Evolutionary conservation across 2,797 vertebrate genomes (phyloP), one percentile per base, ranked within the genome.

Genomic region (Naso thynnoides): DNA sequence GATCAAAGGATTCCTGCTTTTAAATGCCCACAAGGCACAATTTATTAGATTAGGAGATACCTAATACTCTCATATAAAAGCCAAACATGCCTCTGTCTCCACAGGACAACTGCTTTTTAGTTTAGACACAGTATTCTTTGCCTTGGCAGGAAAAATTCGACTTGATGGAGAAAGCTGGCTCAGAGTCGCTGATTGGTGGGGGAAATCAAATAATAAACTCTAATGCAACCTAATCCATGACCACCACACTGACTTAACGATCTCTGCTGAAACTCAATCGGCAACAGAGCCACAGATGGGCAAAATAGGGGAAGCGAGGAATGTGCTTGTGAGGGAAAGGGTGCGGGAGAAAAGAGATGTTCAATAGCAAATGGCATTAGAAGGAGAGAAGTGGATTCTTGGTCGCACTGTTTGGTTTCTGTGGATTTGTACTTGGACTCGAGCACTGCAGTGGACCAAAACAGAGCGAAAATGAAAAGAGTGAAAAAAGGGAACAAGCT

Each of bases 331-430:
- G 73, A 82, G 65, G 70, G 57, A 44, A 6, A n/a, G 67, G 21
- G 57, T 18, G 23, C 27, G 33, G 39, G 60, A 78, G 60, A 82
- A 82, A 84, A 68, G 67, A 81, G 31, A 54, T 13, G 24, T 72
- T 82, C 15, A 62, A 55, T 45, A 50, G 38, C 47, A 76, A 53
- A 23, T 38, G 56, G 58, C 77, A 62, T 72, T 75, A 63, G 16
- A 82, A 70, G 57, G 56, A 82, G 65, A 77, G 65, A 82, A 85
- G 86, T 80, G 86, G 81, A 93, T 92, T 92, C 87, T 84, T 91
- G 74, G 73, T 44, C 55, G 69, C 52, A 7, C 75, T 19, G 70
- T 80, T 84, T 7, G 19, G 83, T 90, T 88, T 86, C 89, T 87
- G 62, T 85, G 87, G 88, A 79, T 84, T 66, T 68, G 29, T 36